These are phyloP conservation scores for Sakesphorus luctuosus DNA, from an alignment of 2,113 vertebrate species.

Conservation along the genomic window DNA sequence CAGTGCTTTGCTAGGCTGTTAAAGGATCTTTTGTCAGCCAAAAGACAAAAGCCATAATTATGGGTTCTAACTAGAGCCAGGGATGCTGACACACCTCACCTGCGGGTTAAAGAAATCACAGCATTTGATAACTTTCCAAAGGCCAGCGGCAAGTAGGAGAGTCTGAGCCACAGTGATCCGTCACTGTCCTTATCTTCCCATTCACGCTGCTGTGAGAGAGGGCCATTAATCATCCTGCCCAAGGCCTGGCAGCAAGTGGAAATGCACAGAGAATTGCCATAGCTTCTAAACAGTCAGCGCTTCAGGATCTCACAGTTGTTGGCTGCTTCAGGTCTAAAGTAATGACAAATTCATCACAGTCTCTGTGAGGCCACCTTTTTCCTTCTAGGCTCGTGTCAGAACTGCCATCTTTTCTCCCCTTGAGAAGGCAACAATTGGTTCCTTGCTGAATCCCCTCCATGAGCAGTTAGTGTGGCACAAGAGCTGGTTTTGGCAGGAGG, in stretches of 20 bases:
- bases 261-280: neutral
- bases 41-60: neutral
- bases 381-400: neutral
- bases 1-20: neutral
- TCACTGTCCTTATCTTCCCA: neutral
- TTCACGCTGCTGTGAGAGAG: neutral
- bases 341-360: neutral
- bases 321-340: neutral
- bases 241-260: neutral
- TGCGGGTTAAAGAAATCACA: neutral
- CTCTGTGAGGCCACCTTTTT: neutral
- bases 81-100: neutral
- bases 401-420: neutral
- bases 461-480: neutral
- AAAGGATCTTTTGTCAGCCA: neutral
- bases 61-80: neutral
- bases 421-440: neutral
- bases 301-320: neutral
- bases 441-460: neutral
- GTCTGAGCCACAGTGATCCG: neutral
- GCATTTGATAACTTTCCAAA: neutral
- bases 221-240: slow-evolving; percentile 8
- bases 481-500: neutral
- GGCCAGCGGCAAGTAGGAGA: fast-evolving
- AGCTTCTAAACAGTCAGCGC: neutral